phyloP scores from a whole-genome alignment of 1,140 invertebrate genomes.

The Cotesia typhae region DNA sequence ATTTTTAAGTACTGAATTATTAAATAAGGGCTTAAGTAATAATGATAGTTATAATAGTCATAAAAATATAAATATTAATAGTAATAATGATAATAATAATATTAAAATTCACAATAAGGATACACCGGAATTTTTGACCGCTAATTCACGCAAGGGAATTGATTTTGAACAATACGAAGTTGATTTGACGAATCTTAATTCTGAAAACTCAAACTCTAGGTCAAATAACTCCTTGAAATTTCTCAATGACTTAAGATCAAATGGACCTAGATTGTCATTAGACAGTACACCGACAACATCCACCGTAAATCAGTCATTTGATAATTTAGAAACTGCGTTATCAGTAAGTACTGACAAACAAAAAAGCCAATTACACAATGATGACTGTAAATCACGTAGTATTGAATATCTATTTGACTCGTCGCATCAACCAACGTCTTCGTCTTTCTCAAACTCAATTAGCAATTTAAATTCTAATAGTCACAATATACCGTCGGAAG shows the following conservation, averaged over 20 bases:
- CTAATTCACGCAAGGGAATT: conserved; percentile 60
- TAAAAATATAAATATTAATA: conserved; percentile 1
- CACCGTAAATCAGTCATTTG: no score
- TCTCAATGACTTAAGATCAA: conserved; percentile 44
- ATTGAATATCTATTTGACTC: conserved; percentile 48
- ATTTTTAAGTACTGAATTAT: conserved; percentile 39
- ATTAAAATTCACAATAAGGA: conserved; percentile 11
- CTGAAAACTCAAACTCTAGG: conserved; percentile 53
- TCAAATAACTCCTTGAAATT: conserved; percentile 51
- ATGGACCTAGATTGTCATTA: conserved; percentile 43
- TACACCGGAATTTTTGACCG: conserved; percentile 55
- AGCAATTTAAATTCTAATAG: conserved; percentile 37
- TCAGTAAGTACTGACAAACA: conserved; percentile 31
- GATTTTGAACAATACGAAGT: conserved; percentile 61
- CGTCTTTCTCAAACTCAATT: conserved; percentile 37
- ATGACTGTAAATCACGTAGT: conserved; percentile 45
- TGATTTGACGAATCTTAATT: conserved; percentile 56
- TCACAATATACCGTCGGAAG: conserved; percentile 37
- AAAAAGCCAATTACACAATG: conserved; percentile 29
- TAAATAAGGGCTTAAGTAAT: conserved; percentile 23
- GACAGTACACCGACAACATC: conserved; percentile 31
- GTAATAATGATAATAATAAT: not conserved
- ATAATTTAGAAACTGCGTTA: conserved; percentile 32
- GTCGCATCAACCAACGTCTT: conserved; percentile 36
- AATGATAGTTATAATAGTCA: conserved; percentile 2